Percentiles rank a stretch among this genome's conserved stretches.
These are phyloP conservation scores for Apodemus speciosus DNA, from an alignment of 2,113 vertebrate genomes.

Conservation along the genomic window DNA sequence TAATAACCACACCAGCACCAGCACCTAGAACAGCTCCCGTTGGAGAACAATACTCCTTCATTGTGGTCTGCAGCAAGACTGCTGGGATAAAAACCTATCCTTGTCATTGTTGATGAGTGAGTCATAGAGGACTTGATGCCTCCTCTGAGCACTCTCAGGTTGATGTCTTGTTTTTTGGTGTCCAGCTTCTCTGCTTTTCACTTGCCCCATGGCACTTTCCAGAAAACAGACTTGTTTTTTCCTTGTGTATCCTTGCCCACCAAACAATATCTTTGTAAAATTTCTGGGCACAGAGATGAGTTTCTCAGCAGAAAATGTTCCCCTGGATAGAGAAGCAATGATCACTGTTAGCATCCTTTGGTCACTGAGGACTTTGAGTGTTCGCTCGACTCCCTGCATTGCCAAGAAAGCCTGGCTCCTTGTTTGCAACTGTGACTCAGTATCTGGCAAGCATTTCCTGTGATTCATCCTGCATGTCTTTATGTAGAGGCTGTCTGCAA, in stretches of 20 bases:
- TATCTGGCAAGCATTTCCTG: not conserved
- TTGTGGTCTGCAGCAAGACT: not conserved
- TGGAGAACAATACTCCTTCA: accelerated
- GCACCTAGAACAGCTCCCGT: not conserved
- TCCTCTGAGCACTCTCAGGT: not conserved
- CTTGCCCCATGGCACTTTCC: not conserved
- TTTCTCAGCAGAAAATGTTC: not conserved
- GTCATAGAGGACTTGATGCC: not conserved
- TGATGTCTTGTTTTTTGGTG: not conserved
- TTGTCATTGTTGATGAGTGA: not conserved
- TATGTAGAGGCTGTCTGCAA: not conserved
- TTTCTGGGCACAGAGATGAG: not conserved
- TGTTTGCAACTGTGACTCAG: not conserved
- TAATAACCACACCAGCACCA: not conserved
- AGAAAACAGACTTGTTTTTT: not conserved
- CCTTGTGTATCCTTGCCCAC: not conserved
- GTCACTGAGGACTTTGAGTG: not conserved
- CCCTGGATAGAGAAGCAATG: accelerated
- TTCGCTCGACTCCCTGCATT: not conserved
- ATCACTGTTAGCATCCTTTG: too few relatives aligned
- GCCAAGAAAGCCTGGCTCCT: not conserved
- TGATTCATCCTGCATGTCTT: not conserved
- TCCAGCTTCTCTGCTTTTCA: not conserved
- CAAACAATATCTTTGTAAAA: not conserved
- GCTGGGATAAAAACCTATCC: not conserved